Evolutionary conservation across 2,113 vertebrate genomes (phyloP).

Genomic region (Burhinus bistriatus): DNA sequence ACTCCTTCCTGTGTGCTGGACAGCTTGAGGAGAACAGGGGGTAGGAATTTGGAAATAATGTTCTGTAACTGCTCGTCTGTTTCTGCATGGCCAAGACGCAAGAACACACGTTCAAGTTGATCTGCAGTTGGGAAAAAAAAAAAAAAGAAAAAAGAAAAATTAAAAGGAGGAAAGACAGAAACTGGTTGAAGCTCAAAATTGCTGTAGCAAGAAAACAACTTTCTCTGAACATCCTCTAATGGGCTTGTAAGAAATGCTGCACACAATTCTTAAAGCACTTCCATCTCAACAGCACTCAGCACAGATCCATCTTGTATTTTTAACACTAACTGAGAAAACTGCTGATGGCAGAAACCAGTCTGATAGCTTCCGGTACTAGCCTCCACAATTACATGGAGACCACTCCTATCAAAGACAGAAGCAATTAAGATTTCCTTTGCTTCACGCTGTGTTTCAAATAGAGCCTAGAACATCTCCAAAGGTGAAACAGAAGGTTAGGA

Average conservation of each 20-base stretch:
- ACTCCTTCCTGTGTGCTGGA: slow-evolving; percentile 98
- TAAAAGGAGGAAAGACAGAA: not conserved
- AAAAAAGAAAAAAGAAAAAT: not conserved
- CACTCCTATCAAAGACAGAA: not conserved
- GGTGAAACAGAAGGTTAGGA: not conserved
- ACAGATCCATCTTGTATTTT: not conserved
- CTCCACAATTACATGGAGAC: not conserved
- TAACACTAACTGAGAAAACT: not conserved
- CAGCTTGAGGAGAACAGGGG: slow-evolving; percentile 95
- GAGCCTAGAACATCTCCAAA: not conserved
- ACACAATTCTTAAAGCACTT: not conserved
- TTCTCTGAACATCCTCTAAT: not conserved
- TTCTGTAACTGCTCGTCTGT: slow-evolving; percentile 97
- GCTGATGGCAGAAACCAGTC: not conserved
- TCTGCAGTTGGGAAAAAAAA: slow-evolving; percentile 73
- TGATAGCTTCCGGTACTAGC: not conserved
- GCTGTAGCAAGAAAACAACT: not conserved
- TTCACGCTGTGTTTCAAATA: not conserved
- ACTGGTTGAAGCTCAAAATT: not conserved
- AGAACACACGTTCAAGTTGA: slow-evolving; percentile 97
- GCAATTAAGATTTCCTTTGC: not conserved
- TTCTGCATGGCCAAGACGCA: slow-evolving; percentile 96
- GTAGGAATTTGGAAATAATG: slow-evolving; percentile 97
- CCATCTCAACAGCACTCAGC: not conserved
- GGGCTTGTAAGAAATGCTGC: not conserved